phyloP scores from a whole-genome alignment of 2,888 invertebrate genomes.

The Limnephilus lunatus region DNA sequence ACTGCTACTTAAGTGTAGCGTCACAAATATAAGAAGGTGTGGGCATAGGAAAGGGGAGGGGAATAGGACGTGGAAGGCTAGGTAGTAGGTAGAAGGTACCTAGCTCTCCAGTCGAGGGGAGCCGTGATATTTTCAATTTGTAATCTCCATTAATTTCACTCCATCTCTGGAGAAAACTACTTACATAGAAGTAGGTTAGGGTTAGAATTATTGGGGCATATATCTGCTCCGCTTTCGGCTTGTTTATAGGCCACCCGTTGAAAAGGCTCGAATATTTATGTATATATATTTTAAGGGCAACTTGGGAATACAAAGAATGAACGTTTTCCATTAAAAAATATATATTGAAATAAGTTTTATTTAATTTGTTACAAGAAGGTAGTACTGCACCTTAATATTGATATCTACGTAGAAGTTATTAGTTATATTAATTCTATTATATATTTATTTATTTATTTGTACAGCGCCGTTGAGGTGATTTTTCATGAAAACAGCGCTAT shows the following conservation, averaged over 20 bases:
- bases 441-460: too few species aligned
- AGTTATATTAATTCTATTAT: too few species aligned
- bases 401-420: too few species aligned
- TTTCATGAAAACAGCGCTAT: too few species aligned
- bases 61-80: not conserved
- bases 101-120: not conserved
- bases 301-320: not conserved
- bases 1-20: too few species aligned
- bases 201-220: not conserved
- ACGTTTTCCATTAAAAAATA: not conserved
- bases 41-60: not conserved
- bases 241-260: not conserved
- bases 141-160: not conserved
- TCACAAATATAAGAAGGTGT: not conserved
- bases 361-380: too few species aligned
- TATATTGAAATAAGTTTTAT: too few species aligned
- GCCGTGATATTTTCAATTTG: not conserved
- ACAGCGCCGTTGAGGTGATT: too few species aligned
- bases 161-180: not conserved
- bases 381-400: too few species aligned
- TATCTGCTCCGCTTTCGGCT: not conserved
- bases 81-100: not conserved
- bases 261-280: not conserved
- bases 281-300: not conserved
- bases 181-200: not conserved